These are phyloP conservation scores for Macrosiphum euphorbiae DNA, from an alignment of 2,888 invertebrate genomes.

Conservation along the genomic window DNA sequence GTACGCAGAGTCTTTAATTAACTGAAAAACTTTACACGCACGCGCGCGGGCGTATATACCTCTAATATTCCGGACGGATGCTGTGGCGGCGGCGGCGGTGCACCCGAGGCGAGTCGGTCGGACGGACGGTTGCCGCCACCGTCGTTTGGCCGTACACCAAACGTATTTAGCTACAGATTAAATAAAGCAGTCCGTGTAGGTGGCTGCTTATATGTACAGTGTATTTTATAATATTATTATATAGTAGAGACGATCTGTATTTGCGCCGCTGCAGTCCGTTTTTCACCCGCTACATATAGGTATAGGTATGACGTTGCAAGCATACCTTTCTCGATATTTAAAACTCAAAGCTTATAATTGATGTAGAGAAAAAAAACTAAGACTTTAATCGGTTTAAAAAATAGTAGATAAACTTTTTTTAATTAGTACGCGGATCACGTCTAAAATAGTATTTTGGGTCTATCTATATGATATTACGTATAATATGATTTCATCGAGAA, in stretches of 20 bases:
- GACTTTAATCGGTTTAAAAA: too few species aligned
- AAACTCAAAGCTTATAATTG: too few species aligned
- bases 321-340: too few species aligned
- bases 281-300: neutral
- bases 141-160: conserved; percentile 36
- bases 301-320: neutral
- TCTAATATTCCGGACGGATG: conserved; percentile 33
- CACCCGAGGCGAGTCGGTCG: conserved; percentile 32
- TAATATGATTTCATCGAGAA: too few species aligned
- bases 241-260: neutral
- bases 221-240: neutral
- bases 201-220: neutral
- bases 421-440: too few species aligned
- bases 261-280: neutral
- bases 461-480: too few species aligned
- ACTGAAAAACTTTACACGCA: conserved; percentile 17
- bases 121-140: conserved; percentile 15
- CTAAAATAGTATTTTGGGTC: too few species aligned
- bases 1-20: conserved; percentile 47
- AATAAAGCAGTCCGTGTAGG: conserved; percentile 54
- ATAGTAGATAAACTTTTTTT: too few species aligned
- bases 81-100: neutral
- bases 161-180: conserved; percentile 47
- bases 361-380: too few species aligned
- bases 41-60: neutral